Evolutionary conservation across 2,113 vertebrate species (phyloP), one percentile per base, ranked within the genome.

Genomic region (Saguinus imperator): DNA sequence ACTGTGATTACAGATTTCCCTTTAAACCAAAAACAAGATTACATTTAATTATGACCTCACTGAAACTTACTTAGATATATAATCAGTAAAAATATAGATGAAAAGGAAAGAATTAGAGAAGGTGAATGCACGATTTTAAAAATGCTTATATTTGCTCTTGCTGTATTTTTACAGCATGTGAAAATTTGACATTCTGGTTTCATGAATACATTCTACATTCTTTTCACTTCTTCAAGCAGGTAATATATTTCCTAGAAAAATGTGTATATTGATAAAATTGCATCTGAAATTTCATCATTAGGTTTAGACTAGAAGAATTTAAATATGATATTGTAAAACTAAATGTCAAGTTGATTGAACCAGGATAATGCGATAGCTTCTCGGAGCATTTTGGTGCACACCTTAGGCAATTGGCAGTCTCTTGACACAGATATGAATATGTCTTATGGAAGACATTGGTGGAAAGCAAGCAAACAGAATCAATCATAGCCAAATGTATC

Each of bases 151-250:
- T 77, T 37, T 86, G 9, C 16, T 83, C 90, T 89, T 66, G 16
- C 27, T 90, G 32, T 70, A 23, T 21, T 13, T 94, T 90, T 81
- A 16, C 32, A 84, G 55, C 14, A 58, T 40, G 32, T 52, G 50
- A 83, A 95, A 93, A 94, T 68, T 50, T 84, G 43, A 88, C 95
- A 88, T 43, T 89, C 77, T 79, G n/a, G 92, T 68, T 58, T 7
- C 5, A 64, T 35, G 16, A 84, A 70, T 52, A 43, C 7, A 72
- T 23, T 3, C 48, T 52, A 27, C 6, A 37, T 43, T 32, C 14
- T 58, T 50, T 58, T 40, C 27, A 75, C 94, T 21, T 70, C 32
- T 77, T 82, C 23, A 40, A 79, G 16, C 18, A 83, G 16, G 8
- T 58, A 75, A 64, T 20, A 2, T 43, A 43, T 75, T 95, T 92